Evolutionary conservation across 2,113 vertebrate genomes (phyloP), one percentile per base, ranked within the genome.

Genomic region (Centropus unirufus): DNA sequence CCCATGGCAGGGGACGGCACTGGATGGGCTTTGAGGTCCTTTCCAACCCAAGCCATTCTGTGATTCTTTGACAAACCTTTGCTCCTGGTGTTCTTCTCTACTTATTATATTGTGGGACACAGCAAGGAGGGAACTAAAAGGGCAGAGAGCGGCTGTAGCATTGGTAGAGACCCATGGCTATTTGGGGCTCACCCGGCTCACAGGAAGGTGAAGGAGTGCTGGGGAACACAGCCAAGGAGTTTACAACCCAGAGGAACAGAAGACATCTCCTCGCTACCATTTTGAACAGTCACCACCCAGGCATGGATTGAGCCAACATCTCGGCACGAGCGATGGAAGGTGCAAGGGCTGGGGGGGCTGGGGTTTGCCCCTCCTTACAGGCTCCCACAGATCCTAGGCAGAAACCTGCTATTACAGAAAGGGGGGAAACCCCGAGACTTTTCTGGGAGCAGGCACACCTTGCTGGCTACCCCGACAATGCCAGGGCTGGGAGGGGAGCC

Each of bases 371-470:
- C 40, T 72, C 46, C 3, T 1, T 14, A 11, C 0, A 1, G 52
- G 42, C 7, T 84, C 42, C 23, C 27, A 52, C 3, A 0, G n/a
- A 57, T 22, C 54, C 47, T 11, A 9, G 64, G 74, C 51, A n/a
- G 67, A 44, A 83, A 34, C 23, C 34, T 26, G 54, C 36, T 5
- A 4, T 39, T n/a, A 30, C 14, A 54, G 22, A 20, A 68, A 46
- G 47, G 26, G 11, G 29, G 14, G 57, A 70, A 40, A 13, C 39
- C 67, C 40, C 0, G 11, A 20, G 70, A 69, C 4, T 59, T 79
- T 52, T 44, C 34, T 80, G 29, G 46, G 51, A 52, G 36, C 1
- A 0, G 39, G 39, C 36, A 61, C 10, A 7, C 1, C 0, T 19
- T 42, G 34, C 40, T 72, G 70, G 26, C 23, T 36, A 30, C 39